A percentile compares a stretch with the other conserved stretches of the same genome.
Evolutionary conservation across 2,797 vertebrate species (phyloP).

Genomic region (Microctenopoma steveboyesi): DNA sequence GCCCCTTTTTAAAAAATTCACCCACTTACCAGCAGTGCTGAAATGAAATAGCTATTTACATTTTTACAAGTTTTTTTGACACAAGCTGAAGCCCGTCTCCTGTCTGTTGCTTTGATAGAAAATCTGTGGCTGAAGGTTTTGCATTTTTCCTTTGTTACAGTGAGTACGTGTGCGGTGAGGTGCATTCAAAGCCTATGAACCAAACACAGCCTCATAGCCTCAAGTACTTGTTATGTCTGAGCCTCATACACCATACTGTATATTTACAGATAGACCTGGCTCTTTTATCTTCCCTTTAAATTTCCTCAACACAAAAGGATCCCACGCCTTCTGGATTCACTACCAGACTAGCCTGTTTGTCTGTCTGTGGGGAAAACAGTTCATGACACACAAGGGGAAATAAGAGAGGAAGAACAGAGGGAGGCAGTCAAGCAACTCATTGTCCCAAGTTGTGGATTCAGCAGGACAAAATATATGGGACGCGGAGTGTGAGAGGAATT

Average conservation of each 20-base stretch:
- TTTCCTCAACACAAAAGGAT: conserved; percentile 54
- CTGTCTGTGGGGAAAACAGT: conserved; percentile 59
- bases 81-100: conserved; percentile 17
- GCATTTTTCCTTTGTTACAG: conserved; percentile 30
- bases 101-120: conserved; percentile 18
- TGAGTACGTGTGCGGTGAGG: conserved; percentile 45
- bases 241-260: conserved; percentile 14
- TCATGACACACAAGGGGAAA: conserved; percentile 62
- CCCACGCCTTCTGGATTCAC: conserved; percentile 49
- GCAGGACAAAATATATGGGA: conserved; percentile 56
- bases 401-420: conserved; percentile 61
- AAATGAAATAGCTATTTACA: conserved; percentile 51
- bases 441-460: conserved; percentile 65
- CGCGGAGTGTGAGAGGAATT: conserved; percentile 72
- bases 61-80: conserved; percentile 11
- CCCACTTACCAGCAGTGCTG: conserved; percentile 33
- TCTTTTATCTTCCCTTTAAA: conserved; percentile 59
- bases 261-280: conserved; percentile 51
- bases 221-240: conserved; percentile 66
- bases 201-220: conserved; percentile 33
- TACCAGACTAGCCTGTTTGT: conserved; percentile 58
- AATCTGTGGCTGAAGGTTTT: conserved; percentile 33
- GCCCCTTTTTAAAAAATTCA: conserved; percentile 66
- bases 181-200: conserved; percentile 38
- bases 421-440: conserved; percentile 64